Conservation (phyloP, 2,797 vertebrate genomes). For the Aeoliscus strigatus region DNA sequence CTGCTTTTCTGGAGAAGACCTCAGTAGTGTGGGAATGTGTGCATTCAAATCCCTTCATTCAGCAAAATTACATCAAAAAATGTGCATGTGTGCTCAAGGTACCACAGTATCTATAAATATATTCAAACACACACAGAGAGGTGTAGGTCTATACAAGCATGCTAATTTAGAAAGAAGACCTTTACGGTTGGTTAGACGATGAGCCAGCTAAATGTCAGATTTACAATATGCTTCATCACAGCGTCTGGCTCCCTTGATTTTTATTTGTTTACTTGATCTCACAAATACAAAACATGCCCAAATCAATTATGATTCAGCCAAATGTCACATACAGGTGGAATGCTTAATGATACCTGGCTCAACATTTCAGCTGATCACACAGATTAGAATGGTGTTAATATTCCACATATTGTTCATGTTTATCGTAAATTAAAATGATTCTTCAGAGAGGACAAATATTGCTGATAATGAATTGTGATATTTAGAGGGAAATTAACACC, state of each 20-base stretch:
- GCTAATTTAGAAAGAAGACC: slow-evolving; percentile 50
- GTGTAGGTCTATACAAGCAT: too few relatives aligned
- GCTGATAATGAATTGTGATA: too few relatives aligned
- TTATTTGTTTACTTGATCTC: slow-evolving; percentile 51
- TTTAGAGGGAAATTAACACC: too few relatives aligned
- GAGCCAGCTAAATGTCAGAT: slow-evolving; percentile 65
- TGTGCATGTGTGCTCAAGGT: too few relatives aligned
- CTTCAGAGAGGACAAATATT: slow-evolving; percentile 4
- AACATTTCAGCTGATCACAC: too few relatives aligned
- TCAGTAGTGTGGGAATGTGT: too few relatives aligned
- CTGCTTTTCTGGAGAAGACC: too few relatives aligned
- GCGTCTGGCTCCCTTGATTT: slow-evolving; percentile 50
- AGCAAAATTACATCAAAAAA: too few relatives aligned
- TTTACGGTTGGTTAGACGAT: slow-evolving; percentile 41
- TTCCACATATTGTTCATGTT: slow-evolving; percentile 11
- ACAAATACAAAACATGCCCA: slow-evolving; percentile 37
- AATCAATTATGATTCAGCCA: slow-evolving; percentile 52
- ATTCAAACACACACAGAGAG: too few relatives aligned
- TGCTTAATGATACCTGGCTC: slow-evolving; percentile 33
- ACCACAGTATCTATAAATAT: too few relatives aligned
- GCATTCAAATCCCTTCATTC: too few relatives aligned
- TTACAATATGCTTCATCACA: slow-evolving; percentile 42
- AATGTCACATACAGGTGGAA: slow-evolving; percentile 54
- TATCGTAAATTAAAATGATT: slow-evolving; percentile 7
- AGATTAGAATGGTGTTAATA: too few relatives aligned